Percentiles rank a stretch among this genome's conserved stretches.
These are phyloP conservation scores for Catajapyx aquilonaris DNA, from an alignment of 1,140 invertebrate genomes.

Conservation along the genomic window DNA sequence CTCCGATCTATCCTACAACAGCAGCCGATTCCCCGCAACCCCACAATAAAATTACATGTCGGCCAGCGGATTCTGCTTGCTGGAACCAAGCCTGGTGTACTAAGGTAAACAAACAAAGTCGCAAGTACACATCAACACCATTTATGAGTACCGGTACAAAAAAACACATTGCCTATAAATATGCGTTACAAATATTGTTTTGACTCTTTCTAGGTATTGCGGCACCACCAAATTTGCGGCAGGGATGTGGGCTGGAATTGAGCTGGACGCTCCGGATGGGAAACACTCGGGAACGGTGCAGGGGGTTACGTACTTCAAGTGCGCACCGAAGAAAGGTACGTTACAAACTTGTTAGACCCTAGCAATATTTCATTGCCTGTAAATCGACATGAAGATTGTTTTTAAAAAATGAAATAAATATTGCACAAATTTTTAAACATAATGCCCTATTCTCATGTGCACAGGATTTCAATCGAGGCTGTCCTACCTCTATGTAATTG, in stretches of 20 bases:
- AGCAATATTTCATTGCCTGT: constrained; percentile 4
- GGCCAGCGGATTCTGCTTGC: not conserved
- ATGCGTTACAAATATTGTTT: too few species aligned
- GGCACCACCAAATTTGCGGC: constrained; percentile 27
- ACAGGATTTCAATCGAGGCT: not conserved
- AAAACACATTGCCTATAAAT: too few species aligned
- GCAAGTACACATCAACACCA: not conserved
- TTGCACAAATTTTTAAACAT: not conserved
- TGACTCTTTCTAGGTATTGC: constrained; percentile 24
- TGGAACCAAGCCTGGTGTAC: not conserved
- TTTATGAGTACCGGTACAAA: not conserved
- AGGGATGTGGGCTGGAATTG: constrained; percentile 31
- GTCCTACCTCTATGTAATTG: not conserved
- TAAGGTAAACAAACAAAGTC: not conserved
- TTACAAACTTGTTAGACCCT: too few species aligned
- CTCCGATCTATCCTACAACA: too few species aligned
- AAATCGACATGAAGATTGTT: not conserved
- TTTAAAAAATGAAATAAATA: not conserved
- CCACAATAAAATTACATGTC: not conserved
- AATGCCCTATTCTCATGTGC: not conserved
- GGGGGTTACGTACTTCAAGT: constrained; percentile 23
- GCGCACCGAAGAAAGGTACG: constrained; percentile 9
- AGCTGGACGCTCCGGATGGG: constrained; percentile 27
- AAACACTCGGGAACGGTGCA: constrained; percentile 35
- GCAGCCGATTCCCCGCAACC: not conserved